These are phyloP conservation scores for Eupleurogrammus muticus DNA, from an alignment of 2,797 vertebrate genomes.

Conservation along the genomic window DNA sequence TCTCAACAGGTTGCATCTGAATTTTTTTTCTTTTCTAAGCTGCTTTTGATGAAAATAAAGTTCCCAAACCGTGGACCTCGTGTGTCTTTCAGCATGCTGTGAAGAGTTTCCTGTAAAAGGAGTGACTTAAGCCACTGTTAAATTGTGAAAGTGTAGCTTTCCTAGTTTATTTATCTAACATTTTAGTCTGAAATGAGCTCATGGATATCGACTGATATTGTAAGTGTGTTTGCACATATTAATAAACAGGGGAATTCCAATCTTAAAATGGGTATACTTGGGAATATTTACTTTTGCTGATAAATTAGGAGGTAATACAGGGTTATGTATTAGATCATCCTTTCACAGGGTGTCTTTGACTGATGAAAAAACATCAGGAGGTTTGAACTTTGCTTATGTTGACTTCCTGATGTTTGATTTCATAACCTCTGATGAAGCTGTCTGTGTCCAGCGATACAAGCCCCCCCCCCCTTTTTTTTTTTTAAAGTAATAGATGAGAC, in stretches of 20 bases:
- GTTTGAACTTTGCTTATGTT: not conserved
- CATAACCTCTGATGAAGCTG: not conserved
- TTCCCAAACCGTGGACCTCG: not conserved
- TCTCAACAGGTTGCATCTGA: constrained; percentile 6
- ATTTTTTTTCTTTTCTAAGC: constrained; percentile 1
- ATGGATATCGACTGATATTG: not conserved
- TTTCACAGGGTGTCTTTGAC: not conserved
- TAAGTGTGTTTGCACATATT: not conserved
- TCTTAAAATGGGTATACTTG: not conserved
- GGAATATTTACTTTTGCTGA: too few species aligned
- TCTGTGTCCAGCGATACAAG: too few species aligned
- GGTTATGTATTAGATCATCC: not conserved
- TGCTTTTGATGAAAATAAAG: constrained; percentile 16
- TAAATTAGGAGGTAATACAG: too few species aligned
- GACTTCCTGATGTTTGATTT: not conserved
- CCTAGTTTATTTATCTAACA: not conserved
- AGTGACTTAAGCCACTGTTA: too few species aligned
- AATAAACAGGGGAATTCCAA: not conserved
- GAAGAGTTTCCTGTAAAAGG: not conserved
- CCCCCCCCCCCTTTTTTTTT: too few species aligned
- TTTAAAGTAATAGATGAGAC: constrained; percentile 26
- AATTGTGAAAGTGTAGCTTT: not conserved
- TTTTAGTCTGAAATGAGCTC: not conserved
- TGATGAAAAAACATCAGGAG: not conserved
- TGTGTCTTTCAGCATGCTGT: not conserved